A percentile compares a stretch with the other conserved stretches of the same genome.
Evolutionary conservation across 2,888 invertebrate species (phyloP).

Genomic region (Dicranocentrus wangi): DNA sequence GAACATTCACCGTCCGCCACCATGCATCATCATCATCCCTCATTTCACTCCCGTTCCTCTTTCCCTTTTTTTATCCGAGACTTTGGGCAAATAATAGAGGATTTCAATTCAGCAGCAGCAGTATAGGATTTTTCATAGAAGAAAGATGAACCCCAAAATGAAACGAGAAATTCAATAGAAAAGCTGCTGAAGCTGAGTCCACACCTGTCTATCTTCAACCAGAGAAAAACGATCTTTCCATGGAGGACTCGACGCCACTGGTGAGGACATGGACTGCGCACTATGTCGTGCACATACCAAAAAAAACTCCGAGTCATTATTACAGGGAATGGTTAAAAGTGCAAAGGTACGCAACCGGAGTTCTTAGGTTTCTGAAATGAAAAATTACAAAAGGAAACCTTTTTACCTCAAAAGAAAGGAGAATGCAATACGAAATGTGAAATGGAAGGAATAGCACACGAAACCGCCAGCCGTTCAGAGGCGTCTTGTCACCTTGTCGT

Average conservation of each 20-base stretch:
- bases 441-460: neutral
- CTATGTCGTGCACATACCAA: constrained; percentile 6
- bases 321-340: no score
- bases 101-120: constrained; percentile 23
- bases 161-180: neutral
- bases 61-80: constrained; percentile 40
- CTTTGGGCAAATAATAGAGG: constrained; percentile 43
- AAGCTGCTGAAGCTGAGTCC: constrained; percentile 21
- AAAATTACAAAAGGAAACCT: neutral
- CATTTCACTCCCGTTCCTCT: constrained; percentile 41
- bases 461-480: neutral
- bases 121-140: constrained; percentile 19
- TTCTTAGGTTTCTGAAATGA: neutral
- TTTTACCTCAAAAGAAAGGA: neutral
- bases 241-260: neutral
- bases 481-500: neutral
- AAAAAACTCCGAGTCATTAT: neutral
- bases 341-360: no score
- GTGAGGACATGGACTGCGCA: neutral
- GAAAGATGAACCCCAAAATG: constrained; percentile 18
- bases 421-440: neutral
- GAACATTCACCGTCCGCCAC: constrained; percentile 8
- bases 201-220: constrained; percentile 51
- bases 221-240: constrained; percentile 18
- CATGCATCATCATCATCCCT: constrained; percentile 23